Evolutionary conservation across 23 tunicate species (phyloP).

Genomic region (Botrylloides violaceus): DNA sequence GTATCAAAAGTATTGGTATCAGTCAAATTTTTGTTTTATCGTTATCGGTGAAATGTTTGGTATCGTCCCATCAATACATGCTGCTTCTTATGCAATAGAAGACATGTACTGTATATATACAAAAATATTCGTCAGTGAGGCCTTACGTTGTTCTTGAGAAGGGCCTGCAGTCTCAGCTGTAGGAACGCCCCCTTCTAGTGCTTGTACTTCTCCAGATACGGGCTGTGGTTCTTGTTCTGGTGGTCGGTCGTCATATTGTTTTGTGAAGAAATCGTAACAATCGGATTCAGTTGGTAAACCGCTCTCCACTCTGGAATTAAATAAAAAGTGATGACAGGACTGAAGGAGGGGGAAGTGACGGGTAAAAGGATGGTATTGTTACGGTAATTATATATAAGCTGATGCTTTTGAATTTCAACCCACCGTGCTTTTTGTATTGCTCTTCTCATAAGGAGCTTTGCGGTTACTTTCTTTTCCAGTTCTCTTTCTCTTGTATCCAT

Average conservation of each 20-base stretch:
- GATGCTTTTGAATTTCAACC: not conserved
- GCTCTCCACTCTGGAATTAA: slow-evolving; percentile 13
- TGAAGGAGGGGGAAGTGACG: too few species aligned
- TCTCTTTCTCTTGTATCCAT: slow-evolving; percentile 34
- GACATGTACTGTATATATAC: too few species aligned
- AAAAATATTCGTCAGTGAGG: too few species aligned
- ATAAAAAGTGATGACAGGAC: too few species aligned
- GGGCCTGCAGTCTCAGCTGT: slow-evolving; percentile 9
- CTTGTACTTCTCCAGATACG: not conserved
- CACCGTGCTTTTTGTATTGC: slow-evolving; percentile 39
- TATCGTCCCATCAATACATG: too few species aligned
- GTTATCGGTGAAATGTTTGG: too few species aligned
- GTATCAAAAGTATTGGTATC: too few species aligned
- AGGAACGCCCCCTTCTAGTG: not conserved
- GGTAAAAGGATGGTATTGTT: too few species aligned
- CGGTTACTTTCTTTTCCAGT: slow-evolving; percentile 36
- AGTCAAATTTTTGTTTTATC: too few species aligned
- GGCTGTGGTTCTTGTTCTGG: slow-evolving; percentile 20
- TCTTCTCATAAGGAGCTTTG: slow-evolving; percentile 48
- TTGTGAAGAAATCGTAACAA: slow-evolving; percentile 78
- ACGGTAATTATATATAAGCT: too few species aligned
- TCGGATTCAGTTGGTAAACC: slow-evolving; percentile 63
- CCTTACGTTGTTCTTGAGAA: not conserved
- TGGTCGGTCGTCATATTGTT: slow-evolving; percentile 53
- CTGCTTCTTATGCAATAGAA: too few species aligned